A percentile compares a stretch with the other conserved stretches of the same genome.
phyloP scores from a whole-genome alignment of 2,113 vertebrate species.

The Pionites leucogaster region DNA sequence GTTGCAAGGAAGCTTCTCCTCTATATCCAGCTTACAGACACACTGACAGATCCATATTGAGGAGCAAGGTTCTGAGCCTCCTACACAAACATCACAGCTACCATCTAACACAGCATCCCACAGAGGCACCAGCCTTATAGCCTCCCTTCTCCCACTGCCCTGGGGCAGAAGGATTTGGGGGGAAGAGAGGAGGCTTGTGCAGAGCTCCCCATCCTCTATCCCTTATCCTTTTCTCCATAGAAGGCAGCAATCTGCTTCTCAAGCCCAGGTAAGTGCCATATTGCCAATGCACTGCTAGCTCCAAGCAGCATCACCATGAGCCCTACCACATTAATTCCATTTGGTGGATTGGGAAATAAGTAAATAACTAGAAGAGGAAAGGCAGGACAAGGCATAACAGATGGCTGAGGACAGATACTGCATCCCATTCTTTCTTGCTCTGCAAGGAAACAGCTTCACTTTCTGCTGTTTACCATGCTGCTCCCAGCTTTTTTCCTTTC shows the following conservation, averaged over 20 bases:
- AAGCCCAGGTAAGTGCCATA: background rate
- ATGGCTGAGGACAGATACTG: slow-evolving; percentile 59
- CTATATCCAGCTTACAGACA: background rate
- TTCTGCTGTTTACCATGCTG: slow-evolving; percentile 22
- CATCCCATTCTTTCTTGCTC: slow-evolving; percentile 48
- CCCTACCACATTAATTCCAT: background rate
- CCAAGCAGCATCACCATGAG: background rate
- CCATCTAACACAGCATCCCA: background rate
- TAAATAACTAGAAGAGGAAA: background rate
- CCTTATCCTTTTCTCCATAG: background rate
- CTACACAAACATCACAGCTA: background rate
- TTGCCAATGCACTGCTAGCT: slow-evolving; percentile 28
- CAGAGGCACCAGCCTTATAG: fast-evolving
- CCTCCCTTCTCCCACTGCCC: background rate
- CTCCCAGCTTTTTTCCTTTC: background rate
- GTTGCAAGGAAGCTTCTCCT: background rate
- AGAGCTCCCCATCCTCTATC: background rate
- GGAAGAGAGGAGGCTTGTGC: background rate
- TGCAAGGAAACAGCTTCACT: slow-evolving; percentile 46
- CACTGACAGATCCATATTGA: fast-evolving
- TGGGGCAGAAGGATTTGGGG: background rate
- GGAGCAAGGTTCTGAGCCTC: background rate
- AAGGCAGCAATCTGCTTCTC: background rate
- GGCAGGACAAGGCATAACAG: slow-evolving; percentile 43
- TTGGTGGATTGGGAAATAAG: background rate